phyloP scores from a whole-genome alignment of 2,797 vertebrate genomes.

The Sebastes goodei region DNA sequence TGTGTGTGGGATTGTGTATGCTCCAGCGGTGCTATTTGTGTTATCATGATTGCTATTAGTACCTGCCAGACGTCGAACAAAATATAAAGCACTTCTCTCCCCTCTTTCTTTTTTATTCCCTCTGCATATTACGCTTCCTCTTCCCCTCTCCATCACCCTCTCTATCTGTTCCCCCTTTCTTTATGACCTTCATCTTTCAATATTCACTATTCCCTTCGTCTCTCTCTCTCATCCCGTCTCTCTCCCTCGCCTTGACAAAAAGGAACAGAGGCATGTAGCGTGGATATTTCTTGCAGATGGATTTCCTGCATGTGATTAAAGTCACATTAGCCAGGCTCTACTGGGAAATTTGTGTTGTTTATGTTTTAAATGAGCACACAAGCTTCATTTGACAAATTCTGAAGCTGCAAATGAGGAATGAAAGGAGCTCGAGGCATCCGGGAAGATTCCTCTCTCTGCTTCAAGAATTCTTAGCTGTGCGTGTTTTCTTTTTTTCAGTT shows the following conservation, averaged over 20 bases:
- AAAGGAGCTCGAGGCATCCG: slow-evolving; percentile 13
- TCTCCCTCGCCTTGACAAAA: slow-evolving; percentile 20
- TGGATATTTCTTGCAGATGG: slow-evolving; percentile 49
- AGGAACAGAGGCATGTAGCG: slow-evolving; percentile 25
- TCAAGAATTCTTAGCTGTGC: not conserved
- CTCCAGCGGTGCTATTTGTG: slow-evolving; percentile 47
- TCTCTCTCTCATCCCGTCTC: not conserved
- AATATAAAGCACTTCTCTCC: slow-evolving; percentile 24
- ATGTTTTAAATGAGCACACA: slow-evolving; percentile 34
- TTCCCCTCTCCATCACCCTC: not conserved
- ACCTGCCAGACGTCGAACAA: slow-evolving; percentile 35
- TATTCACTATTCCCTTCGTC: not conserved
- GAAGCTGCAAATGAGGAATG: not conserved
- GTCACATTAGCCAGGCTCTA: slow-evolving; percentile 62
- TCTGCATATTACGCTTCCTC: not conserved
- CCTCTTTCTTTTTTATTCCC: not conserved
- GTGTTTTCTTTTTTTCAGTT: not conserved
- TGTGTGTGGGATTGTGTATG: slow-evolving; percentile 7
- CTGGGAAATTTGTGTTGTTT: slow-evolving; percentile 63
- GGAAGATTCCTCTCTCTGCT: not conserved
- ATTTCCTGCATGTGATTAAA: slow-evolving; percentile 71
- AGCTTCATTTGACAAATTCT: slow-evolving; percentile 35
- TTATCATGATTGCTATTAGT: slow-evolving; percentile 59
- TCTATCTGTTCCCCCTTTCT: not conserved
- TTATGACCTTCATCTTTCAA: slow-evolving; percentile 35